Evolutionary conservation across 2,113 vertebrate genomes (phyloP), one percentile per base, ranked within the genome.

Genomic region (Lynx canadensis): DNA sequence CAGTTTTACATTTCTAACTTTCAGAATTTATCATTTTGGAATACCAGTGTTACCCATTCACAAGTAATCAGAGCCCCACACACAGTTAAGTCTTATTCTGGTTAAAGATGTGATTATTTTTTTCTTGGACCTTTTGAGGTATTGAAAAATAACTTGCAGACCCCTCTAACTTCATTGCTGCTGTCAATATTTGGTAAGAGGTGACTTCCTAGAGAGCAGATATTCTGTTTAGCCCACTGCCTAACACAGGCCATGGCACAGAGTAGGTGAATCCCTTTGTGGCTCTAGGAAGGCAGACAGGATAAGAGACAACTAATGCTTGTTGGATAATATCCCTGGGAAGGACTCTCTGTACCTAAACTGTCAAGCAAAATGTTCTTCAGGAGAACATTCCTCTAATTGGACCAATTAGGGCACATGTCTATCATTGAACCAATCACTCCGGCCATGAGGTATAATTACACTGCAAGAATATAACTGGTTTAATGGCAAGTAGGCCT

Each of bases 301-400:
- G 21, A 50, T 66, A n/a, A 92, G 76, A 65, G 23, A 76, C 31
- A 86, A 73, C 2, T 27, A 21, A 10, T 89, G 11, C 25, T 80
- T 65, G 1, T 41, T 89, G 76, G 12, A 65, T 85, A 76, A 48
- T 57, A 82, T 89, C 33, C 14, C 66, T 80, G 52, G 27, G 41
- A 88, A 89, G 78, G 38, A 85, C 33, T 81, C 33, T 48, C 78
- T 85, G 23, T 66, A 80, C 13, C 60, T 73, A 91, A 57, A 38
- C 41, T 80, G n/a, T 88, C 69, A 94, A 65, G 81, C 41, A 91
- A 92, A 86, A 87, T 60, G 21, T 63, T n/a, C 55, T 83, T 60
- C 57, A 60, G 21, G 57, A 60, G 50, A 52, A 36, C 36, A 66
- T 76, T 83, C 63, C n/a, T 93, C 27, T 82, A 65, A 78, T 66